Percentiles rank a stretch among this genome's conserved stretches.
Conservation (phyloP, 2,113 vertebrate genomes). For the Herpailurus yagouaroundi region DNA sequence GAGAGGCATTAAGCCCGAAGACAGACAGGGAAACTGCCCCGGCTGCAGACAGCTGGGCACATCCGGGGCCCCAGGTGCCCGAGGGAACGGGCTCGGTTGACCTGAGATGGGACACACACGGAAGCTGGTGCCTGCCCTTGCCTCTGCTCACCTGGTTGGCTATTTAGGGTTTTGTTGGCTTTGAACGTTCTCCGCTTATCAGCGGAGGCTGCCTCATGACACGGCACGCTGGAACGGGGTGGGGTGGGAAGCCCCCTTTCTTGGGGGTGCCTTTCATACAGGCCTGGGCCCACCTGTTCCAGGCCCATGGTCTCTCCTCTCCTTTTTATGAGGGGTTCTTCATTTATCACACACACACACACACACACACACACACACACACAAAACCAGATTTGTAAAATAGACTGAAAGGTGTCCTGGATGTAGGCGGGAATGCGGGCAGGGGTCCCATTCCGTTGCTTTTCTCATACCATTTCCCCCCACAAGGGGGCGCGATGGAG, state of each 20-base stretch:
- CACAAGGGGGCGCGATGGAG: neutral
- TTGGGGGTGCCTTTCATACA: neutral
- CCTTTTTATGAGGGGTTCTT: neutral
- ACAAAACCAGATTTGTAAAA: neutral
- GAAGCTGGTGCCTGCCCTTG: neutral
- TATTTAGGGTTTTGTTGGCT: neutral
- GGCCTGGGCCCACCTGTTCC: neutral
- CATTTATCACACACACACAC: neutral
- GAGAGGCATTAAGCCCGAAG: neutral
- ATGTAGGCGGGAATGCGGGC: rapidly evolving
- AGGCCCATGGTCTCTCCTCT: neutral
- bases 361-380: too few relatives aligned
- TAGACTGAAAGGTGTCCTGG: neutral
- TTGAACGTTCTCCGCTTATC: neutral
- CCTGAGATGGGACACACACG: neutral
- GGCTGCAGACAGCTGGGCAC: rapidly evolving
- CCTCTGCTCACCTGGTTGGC: neutral
- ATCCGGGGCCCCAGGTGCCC: rapidly evolving
- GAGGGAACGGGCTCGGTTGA: neutral
- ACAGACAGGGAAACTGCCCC: neutral
- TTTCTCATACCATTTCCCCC: neutral
- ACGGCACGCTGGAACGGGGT: neutral
- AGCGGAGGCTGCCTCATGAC: neutral
- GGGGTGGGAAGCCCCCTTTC: rapidly evolving
- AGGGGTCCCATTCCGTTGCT: neutral